These are phyloP conservation scores for Phaetusa simplex DNA, from an alignment of 2,113 vertebrate genomes.

Conservation along the genomic window DNA sequence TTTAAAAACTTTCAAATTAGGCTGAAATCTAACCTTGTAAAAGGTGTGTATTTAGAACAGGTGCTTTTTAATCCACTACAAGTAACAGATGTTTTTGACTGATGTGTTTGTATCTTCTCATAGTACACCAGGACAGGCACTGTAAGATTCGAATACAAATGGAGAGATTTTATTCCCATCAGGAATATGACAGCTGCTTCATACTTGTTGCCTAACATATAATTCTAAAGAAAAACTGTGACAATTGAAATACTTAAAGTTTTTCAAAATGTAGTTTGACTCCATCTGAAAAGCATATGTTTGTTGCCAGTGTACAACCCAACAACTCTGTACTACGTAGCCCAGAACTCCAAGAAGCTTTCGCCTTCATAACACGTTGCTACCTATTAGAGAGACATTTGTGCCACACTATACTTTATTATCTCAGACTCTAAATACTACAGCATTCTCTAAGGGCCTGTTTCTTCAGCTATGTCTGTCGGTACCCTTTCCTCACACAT, in stretches of 20 bases:
- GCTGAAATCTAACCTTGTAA: not conserved
- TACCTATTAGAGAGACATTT: not conserved
- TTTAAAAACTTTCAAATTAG: not conserved
- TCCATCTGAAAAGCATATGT: not conserved
- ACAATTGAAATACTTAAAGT: not conserved
- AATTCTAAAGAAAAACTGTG: not conserved
- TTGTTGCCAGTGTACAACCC: not conserved
- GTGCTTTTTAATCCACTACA: not conserved
- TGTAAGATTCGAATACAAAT: conserved; percentile 30
- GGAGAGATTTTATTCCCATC: not conserved
- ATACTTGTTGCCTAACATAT: not conserved
- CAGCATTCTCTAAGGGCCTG: not conserved
- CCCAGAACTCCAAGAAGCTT: not conserved
- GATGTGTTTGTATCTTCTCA: not conserved
- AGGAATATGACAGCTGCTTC: not conserved
- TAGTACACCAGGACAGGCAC: not conserved
- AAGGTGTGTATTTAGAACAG: not conserved
- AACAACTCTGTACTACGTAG: not conserved
- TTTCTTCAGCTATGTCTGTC: not conserved
- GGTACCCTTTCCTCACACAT: not conserved
- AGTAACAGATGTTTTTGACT: conserved; percentile 10
- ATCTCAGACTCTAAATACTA: not conserved
- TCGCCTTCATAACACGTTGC: not conserved
- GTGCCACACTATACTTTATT: not conserved
- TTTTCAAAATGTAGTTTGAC: not conserved